phyloP scores from a whole-genome alignment of 1,140 invertebrate species.

The Mamestra configurata region DNA sequence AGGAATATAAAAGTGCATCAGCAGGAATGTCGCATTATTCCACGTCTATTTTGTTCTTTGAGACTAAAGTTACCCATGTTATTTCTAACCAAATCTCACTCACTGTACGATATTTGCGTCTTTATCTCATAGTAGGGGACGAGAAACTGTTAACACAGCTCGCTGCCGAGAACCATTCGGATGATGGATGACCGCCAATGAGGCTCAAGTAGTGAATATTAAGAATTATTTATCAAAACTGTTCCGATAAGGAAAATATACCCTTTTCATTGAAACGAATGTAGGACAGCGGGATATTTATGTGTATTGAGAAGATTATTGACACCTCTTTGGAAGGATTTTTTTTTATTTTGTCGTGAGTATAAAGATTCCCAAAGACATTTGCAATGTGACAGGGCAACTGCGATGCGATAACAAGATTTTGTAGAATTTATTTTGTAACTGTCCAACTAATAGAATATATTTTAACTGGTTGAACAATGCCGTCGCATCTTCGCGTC shows the following conservation, averaged over 20 bases:
- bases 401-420: too few relatives aligned
- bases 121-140: slow-evolving; percentile 10
- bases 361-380: too few relatives aligned
- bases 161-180: slow-evolving; percentile 39
- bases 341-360: neutral
- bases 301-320: neutral
- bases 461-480: too few relatives aligned
- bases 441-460: too few relatives aligned
- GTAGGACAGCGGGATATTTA: neutral
- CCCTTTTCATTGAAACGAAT: slow-evolving; percentile 28
- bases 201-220: slow-evolving; percentile 60
- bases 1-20: too few relatives aligned
- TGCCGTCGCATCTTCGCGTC: too few relatives aligned
- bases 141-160: slow-evolving; percentile 33
- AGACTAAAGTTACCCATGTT: too few relatives aligned
- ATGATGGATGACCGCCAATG: slow-evolving; percentile 63
- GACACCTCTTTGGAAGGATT: neutral
- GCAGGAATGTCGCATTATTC: too few relatives aligned
- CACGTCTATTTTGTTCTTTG: too few relatives aligned
- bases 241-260: slow-evolving; percentile 46
- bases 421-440: too few relatives aligned
- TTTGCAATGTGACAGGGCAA: too few relatives aligned
- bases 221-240: slow-evolving; percentile 60
- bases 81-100: neutral
- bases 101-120: neutral